Percentiles rank a stretch among this genome's conserved stretches.
These are phyloP conservation scores for Chrysotoxum bicinctum DNA, from an alignment of 2,888 invertebrate species.

Conservation along the genomic window DNA sequence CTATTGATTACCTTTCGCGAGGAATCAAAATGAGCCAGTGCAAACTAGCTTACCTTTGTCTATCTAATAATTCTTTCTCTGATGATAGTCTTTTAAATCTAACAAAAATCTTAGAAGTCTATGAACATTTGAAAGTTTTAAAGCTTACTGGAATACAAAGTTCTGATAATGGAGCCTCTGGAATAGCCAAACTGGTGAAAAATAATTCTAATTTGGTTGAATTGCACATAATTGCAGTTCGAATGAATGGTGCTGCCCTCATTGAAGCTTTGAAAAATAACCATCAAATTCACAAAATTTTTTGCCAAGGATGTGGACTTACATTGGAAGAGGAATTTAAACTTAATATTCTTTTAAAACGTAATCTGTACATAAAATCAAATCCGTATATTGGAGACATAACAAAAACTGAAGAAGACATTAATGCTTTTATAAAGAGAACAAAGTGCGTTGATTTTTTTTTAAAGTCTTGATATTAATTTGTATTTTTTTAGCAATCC, in stretches of 20 bases:
- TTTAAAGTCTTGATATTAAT: too few relatives aligned
- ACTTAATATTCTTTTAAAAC: conserved; percentile 75
- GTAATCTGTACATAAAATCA: conserved; percentile 74
- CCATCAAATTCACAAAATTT: conserved; percentile 73
- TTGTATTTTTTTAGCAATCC: conserved; percentile 74
- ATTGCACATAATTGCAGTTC: conserved; percentile 75
- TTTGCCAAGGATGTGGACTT: conserved; percentile 76
- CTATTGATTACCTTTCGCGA: conserved; percentile 61
- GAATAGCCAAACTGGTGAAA: conserved; percentile 73
- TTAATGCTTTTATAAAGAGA: conserved; percentile 72
- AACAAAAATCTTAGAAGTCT: conserved; percentile 65
- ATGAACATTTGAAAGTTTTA: conserved; percentile 74
- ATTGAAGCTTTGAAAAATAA: conserved; percentile 75
- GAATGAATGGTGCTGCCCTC: conserved; percentile 60
- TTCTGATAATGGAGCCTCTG: conserved; percentile 18
- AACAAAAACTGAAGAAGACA: conserved; percentile 73
- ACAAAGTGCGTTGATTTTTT: conserved; percentile 68
- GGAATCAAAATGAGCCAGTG: conserved; percentile 50
- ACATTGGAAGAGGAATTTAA: conserved; percentile 75
- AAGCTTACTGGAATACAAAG: conserved; percentile 74
- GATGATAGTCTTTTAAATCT: conserved; percentile 72
- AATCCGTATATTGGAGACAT: conserved; percentile 74
- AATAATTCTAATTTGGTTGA: conserved; percentile 73
- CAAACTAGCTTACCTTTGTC: conserved; percentile 75
- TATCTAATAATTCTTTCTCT: conserved; percentile 76